A percentile compares a stretch with the other conserved stretches of the same genome.
Evolutionary conservation across 2,797 vertebrate species (phyloP).

Genomic region (Karalla daura): DNA sequence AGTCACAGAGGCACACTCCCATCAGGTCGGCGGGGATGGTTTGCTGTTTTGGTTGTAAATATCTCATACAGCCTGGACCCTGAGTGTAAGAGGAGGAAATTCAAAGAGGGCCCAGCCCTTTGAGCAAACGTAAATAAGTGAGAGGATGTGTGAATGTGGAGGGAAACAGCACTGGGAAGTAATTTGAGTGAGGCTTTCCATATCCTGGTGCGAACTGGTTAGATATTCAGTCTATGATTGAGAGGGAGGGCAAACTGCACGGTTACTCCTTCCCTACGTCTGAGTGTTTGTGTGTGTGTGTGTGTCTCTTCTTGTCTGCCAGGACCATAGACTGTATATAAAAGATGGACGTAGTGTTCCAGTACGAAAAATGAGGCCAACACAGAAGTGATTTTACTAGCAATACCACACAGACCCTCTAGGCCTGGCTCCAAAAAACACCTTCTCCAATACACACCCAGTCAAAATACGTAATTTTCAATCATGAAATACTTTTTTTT

Average conservation of each 20-base stretch:
- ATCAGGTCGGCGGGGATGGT: constrained; percentile 58
- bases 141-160: neutral
- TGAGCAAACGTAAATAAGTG: constrained; percentile 22
- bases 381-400: too few species aligned
- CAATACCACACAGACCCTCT: too few species aligned
- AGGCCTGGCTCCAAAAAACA: too few species aligned
- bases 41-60: constrained; percentile 20
- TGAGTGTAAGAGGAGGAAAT: neutral
- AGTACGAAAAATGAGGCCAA: too few species aligned
- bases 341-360: too few species aligned
- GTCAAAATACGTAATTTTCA: too few species aligned
- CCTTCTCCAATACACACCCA: too few species aligned
- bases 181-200: constrained; percentile 14
- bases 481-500: too few species aligned
- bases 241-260: neutral
- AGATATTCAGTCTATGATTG: neutral
- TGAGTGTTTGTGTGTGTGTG: neutral
- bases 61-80: neutral
- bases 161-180: constrained; percentile 7
- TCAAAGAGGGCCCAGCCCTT: constrained; percentile 19
- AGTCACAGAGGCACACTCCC: constrained; percentile 44
- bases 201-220: neutral
- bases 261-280: neutral
- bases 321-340: too few species aligned
- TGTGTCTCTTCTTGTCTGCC: constrained; percentile 6